Evolutionary conservation across 2,888 invertebrate species (phyloP).

Genomic region (Hoplodrina blanda): DNA sequence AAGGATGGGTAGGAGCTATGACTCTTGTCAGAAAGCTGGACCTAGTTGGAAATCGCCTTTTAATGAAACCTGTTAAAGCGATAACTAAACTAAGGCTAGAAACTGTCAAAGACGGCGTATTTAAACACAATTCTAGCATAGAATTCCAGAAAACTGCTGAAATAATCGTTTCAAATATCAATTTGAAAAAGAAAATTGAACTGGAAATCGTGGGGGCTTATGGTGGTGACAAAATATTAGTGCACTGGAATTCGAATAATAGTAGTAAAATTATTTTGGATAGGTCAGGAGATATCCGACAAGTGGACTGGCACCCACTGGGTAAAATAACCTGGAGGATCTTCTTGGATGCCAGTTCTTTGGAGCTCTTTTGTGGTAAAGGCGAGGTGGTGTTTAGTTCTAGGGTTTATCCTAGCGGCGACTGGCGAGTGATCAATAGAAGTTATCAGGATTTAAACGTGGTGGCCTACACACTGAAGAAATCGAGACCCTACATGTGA

Average conservation of each 20-base stretch:
- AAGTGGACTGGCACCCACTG: conserved; percentile 81
- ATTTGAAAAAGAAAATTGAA: conserved; percentile 73
- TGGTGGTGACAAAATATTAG: conserved; percentile 73
- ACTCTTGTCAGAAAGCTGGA: conserved; percentile 82
- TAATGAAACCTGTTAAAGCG: conserved; percentile 79
- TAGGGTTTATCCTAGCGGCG: conserved; percentile 79
- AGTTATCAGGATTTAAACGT: conserved; percentile 69
- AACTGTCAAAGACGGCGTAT: conserved; percentile 64
- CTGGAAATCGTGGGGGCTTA: conserved; percentile 74
- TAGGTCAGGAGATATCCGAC: conserved; percentile 78
- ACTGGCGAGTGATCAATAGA: conserved; percentile 73
- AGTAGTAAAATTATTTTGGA: conserved; percentile 77
- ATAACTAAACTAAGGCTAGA: conserved; percentile 73
- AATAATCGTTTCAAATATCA: conserved; percentile 70
- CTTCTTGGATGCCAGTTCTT: conserved; percentile 83
- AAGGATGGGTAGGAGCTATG: conserved; percentile 86
- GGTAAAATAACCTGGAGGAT: conserved; percentile 75
- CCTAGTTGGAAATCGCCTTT: conserved; percentile 72
- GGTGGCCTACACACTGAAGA: conserved; percentile 75
- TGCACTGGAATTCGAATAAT: conserved; percentile 75
- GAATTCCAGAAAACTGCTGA: conserved; percentile 80
- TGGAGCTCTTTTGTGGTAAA: conserved; percentile 86
- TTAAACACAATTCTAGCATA: conserved; percentile 63
- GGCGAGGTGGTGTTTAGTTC: conserved; percentile 86
- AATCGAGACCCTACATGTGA: conserved; percentile 45